Base-by-base conservation (phyloP, 1,140 invertebrate genomes). In the Neodiprion pinetum region DNA sequence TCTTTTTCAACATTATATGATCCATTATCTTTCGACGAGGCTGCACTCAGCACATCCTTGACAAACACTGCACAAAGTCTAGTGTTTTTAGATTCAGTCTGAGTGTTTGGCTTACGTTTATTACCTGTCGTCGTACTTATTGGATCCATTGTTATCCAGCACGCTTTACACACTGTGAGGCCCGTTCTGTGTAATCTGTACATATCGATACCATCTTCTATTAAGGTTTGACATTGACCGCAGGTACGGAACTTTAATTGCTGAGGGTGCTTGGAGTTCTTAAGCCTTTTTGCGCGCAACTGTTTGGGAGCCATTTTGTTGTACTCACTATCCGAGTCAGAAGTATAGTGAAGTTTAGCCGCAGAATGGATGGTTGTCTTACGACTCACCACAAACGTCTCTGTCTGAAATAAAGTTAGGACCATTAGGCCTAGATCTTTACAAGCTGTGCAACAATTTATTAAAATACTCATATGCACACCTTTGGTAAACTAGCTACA, bases 51-150 rank as follows among this genome's bases (percentile, higher is more conserved):
- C 4, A 88, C 80, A 71, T 88, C 87, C 71, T 84, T 82, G 1
- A 88, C 66, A 9, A 86, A 83, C 12, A 88, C 83, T 21, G 82
- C 73, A 66, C 87, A 88, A 9, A 77, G 65, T 78, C 80, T 85
- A 0, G 83, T 87, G 23, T 74, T 53, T 71, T 1, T 72, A 1
- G 49, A 73, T 17, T 75, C 66, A 8, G 23, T n/a, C 0, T 61
- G 53, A 70, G 28, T 21, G 10, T 11, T 70, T 5, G 68, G 23
- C 11, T 77, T 77, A 53, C 74, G 72, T 9, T 76, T 76, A 1
- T 75, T 74, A 10, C 3, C 65, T 68, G 74, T 48, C 8, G 50
- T 71, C 8, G 10, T 61, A 48, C 74, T 78, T 21, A 50, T 72
- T 1, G 77, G 80, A 77, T 86, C 81, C 65, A 77, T 80, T 11